Percentiles rank a stretch among this genome's conserved stretches.
phyloP scores from a whole-genome alignment of 92 coral and sea anemone species.

The Epizoanthus ramosus region DNA sequence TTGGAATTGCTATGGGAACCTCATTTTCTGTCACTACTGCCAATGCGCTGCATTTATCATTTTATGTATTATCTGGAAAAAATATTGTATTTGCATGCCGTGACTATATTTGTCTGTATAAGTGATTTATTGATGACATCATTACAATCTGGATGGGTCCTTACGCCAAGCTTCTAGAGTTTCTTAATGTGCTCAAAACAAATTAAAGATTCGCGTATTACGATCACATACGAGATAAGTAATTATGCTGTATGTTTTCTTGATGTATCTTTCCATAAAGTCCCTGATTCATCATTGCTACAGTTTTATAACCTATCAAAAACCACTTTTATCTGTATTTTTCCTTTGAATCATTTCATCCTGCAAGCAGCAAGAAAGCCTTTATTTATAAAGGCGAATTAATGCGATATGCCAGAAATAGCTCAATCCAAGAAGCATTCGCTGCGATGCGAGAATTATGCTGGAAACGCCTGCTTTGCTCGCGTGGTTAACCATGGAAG shows the following conservation, averaged over 20 bases:
- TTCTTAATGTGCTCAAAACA: conserved; percentile 4
- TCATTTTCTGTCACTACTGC: neutral
- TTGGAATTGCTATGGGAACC: neutral
- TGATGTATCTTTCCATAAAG: neutral
- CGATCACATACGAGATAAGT: conserved; percentile 32
- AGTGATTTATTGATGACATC: conserved; percentile 40
- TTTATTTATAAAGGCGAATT: conserved; percentile 46
- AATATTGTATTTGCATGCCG: conserved; percentile 1
- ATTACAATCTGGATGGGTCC: conserved; percentile 15
- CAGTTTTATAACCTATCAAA: conserved; percentile 48
- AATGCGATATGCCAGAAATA: no score
- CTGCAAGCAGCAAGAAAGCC: conserved; percentile 60
- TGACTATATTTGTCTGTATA: conserved; percentile 1
- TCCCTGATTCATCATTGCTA: neutral
- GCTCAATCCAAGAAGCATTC: no score
- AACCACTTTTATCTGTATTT: conserved; percentile 53
- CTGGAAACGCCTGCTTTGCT: no score
- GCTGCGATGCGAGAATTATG: no score
- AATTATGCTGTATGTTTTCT: conserved; percentile 19
- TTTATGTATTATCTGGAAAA: neutral
- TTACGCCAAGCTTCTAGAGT: neutral
- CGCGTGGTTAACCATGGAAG: no score
- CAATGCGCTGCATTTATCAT: no score
- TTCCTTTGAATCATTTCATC: conserved; percentile 53
- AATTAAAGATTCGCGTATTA: conserved; percentile 16